Conservation (phyloP, 2,888 invertebrate species). For the Erannis defoliaria region DNA sequence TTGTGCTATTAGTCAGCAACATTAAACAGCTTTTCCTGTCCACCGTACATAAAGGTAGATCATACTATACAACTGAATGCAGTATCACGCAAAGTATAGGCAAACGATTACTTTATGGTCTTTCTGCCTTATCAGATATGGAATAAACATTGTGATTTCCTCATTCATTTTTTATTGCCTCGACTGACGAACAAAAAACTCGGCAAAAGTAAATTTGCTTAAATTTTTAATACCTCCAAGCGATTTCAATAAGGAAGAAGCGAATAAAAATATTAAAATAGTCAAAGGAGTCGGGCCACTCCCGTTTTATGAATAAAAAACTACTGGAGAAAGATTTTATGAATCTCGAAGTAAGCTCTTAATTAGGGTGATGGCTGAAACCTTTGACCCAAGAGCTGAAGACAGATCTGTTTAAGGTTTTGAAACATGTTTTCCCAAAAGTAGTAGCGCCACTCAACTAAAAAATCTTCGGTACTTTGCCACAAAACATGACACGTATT, state of each 20-base stretch:
- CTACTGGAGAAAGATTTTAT: constrained; percentile 3
- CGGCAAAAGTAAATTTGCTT: not conserved
- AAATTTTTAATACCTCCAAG: constrained; percentile 4
- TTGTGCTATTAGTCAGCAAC: too few relatives aligned
- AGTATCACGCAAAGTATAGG: not conserved
- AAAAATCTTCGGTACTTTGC: too few relatives aligned
- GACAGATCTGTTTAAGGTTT: too few relatives aligned
- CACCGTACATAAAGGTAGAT: too few relatives aligned
- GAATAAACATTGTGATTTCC: not conserved
- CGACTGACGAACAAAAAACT: not conserved
- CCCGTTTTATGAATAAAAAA: constrained; percentile 21
- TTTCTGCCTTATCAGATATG: not conserved
- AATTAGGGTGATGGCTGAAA: too few relatives aligned
- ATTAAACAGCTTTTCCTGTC: too few relatives aligned
- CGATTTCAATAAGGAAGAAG: constrained; percentile 10
- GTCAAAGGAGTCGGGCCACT: constrained; percentile 8
- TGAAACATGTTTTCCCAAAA: too few relatives aligned
- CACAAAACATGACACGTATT: too few relatives aligned
- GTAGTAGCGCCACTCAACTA: too few relatives aligned
- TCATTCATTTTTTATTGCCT: constrained; percentile 13
- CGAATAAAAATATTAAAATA: constrained; percentile 9
- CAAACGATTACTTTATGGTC: not conserved
- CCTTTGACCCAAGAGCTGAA: too few relatives aligned
- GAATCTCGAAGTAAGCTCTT: not conserved
- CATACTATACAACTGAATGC: too few relatives aligned